Percentiles rank a stretch among this genome's conserved stretches.
These are phyloP conservation scores for Nasua narica DNA, from an alignment of 2,797 vertebrate genomes.

Conservation along the genomic window DNA sequence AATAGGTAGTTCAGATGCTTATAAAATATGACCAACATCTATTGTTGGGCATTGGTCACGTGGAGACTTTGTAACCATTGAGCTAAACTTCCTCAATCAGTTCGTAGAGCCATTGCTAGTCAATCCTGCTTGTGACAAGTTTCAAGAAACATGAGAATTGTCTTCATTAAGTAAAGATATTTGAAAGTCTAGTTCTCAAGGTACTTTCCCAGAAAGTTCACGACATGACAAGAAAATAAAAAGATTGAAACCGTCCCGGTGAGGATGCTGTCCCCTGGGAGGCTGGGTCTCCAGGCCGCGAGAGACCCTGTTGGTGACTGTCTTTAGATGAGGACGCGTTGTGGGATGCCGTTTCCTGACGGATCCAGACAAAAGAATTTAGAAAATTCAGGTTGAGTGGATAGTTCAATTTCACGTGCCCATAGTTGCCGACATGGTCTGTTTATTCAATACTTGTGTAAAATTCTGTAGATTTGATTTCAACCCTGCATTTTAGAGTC, in stretches of 20 bases:
- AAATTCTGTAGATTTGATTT: neutral
- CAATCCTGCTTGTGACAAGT: neutral
- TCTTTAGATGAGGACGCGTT: accelerated
- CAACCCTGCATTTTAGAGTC: neutral
- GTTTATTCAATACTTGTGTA: neutral
- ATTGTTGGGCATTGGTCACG: neutral
- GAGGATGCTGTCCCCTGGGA: accelerated
- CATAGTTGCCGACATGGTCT: accelerated
- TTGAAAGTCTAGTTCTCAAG: neutral
- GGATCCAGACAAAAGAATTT: accelerated
- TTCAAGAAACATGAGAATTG: neutral
- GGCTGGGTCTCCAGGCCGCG: accelerated
- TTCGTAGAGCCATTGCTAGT: neutral
- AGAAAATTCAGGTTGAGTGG: neutral
- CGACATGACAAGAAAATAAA: accelerated
- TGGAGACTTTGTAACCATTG: neutral
- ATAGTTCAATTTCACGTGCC: no score
- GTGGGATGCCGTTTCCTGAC: accelerated
- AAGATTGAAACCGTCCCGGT: accelerated
- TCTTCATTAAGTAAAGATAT: neutral
- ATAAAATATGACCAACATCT: neutral
- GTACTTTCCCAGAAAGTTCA: neutral
- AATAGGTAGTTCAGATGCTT: neutral
- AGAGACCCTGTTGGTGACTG: accelerated
- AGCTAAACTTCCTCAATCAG: neutral